Evolutionary conservation across 2,888 invertebrate genomes (phyloP).

Genomic region (Endotricha flammealis): DNA sequence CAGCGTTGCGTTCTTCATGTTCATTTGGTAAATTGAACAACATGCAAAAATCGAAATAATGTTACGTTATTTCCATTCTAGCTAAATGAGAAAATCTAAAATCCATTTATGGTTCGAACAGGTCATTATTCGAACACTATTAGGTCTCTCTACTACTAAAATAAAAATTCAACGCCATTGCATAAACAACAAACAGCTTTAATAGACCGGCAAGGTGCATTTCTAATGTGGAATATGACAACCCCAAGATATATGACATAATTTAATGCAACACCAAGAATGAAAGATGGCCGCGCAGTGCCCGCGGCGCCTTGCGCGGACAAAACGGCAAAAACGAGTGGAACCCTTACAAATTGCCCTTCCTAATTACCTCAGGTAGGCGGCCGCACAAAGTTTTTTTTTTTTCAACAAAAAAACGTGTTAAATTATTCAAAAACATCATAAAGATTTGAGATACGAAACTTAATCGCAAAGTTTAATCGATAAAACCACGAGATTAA

Average conservation of each 20-base stretch:
- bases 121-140: too few species aligned
- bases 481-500: not conserved
- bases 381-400: conserved; percentile 40
- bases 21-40: too few species aligned
- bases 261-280: conserved; percentile 27
- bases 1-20: too few species aligned
- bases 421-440: conserved; percentile 49
- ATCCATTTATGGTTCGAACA: too few species aligned
- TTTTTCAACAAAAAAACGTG: conserved; percentile 46
- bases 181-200: too few species aligned
- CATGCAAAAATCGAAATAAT: too few species aligned
- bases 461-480: too few species aligned
- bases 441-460: conserved; percentile 6
- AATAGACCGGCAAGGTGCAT: not conserved
- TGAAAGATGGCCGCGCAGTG: conserved; percentile 27
- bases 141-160: too few species aligned
- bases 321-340: conserved; percentile 34
- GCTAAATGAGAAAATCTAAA: too few species aligned
- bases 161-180: too few species aligned
- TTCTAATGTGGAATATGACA: conserved; percentile 4
- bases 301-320: conserved; percentile 30
- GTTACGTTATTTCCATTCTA: too few species aligned
- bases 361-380: conserved; percentile 63
- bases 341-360: conserved; percentile 50
- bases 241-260: conserved; percentile 20